Percentiles rank a stretch among this genome's conserved stretches.
Conservation (phyloP, 1,140 invertebrate species). For the Conus ventricosus region DNA sequence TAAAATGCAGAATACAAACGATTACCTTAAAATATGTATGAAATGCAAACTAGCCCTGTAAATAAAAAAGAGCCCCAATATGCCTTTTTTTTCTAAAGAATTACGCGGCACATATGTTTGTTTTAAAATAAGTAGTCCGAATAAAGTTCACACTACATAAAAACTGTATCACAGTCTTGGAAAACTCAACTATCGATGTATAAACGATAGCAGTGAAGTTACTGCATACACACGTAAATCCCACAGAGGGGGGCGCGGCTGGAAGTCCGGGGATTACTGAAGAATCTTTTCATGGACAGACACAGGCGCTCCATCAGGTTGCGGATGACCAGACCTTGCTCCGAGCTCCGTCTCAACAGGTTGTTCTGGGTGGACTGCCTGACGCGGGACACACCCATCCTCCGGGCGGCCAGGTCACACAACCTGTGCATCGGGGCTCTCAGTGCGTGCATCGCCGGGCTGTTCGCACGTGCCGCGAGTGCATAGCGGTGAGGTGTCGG, state of each 20-base stretch:
- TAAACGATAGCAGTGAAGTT: too few relatives aligned
- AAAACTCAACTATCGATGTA: too few relatives aligned
- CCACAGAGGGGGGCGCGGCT: background rate
- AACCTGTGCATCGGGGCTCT: background rate
- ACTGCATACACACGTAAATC: conserved; percentile 6
- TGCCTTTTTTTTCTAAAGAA: too few relatives aligned
- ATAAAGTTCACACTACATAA: too few relatives aligned
- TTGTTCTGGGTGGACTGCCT: background rate
- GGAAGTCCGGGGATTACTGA: conserved; percentile 18
- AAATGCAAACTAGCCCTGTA: too few relatives aligned
- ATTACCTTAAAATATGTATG: too few relatives aligned
- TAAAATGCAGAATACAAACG: too few relatives aligned
- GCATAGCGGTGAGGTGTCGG: background rate
- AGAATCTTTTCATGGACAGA: conserved; percentile 16
- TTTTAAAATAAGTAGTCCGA: too few relatives aligned
- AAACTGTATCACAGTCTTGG: too few relatives aligned
- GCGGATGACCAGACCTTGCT: background rate
- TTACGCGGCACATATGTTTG: too few relatives aligned
- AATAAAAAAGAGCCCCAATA: too few relatives aligned
- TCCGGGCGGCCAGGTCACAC: background rate
- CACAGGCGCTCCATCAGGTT: conserved; percentile 9
- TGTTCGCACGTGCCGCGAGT: background rate
- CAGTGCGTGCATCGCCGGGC: conserved; percentile 8
- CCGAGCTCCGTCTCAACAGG: conserved; percentile 11
- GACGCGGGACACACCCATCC: background rate